Evolutionary conservation across 1,140 invertebrate species (phyloP).

Genomic region (Musca vetustissima): DNA sequence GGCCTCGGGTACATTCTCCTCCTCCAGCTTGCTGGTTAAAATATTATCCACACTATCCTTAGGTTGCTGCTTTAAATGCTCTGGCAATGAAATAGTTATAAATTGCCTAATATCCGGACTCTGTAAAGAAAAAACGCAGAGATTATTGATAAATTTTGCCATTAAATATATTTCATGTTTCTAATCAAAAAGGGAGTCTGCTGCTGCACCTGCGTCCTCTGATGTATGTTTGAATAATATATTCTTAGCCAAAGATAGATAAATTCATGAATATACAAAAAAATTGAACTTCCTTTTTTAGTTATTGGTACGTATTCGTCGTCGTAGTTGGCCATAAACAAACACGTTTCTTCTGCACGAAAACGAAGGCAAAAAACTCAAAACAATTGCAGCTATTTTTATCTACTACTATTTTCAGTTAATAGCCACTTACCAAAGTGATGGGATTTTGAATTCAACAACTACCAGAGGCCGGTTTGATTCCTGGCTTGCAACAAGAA

Average conservation of each 20-base stretch:
- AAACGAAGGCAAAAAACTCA: no score
- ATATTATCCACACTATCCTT: conserved; percentile 20
- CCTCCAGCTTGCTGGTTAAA: neutral
- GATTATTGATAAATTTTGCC: neutral
- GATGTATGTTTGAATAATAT: no score
- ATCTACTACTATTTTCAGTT: no score
- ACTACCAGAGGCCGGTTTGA: no score
- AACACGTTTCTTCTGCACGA: neutral
- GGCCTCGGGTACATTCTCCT: neutral
- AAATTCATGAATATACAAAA: neutral
- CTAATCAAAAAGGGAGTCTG: neutral
- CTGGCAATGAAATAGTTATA: conserved; percentile 18
- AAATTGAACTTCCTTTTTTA: conserved; percentile 18
- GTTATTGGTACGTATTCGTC: neutral
- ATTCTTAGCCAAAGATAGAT: neutral
- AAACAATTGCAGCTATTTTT: no score
- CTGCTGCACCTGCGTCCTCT: conserved; percentile 2
- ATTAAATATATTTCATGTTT: neutral
- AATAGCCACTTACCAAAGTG: no score
- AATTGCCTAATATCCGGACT: conserved; percentile 28
- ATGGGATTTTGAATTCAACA: no score
- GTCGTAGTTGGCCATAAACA: neutral
- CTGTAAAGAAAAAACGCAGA: conserved; percentile 18
- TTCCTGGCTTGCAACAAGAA: neutral
- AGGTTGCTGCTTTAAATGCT: conserved; percentile 1